Conservation (phyloP, 2,797 vertebrate genomes). For the Pseudochromis fuscus region DNA sequence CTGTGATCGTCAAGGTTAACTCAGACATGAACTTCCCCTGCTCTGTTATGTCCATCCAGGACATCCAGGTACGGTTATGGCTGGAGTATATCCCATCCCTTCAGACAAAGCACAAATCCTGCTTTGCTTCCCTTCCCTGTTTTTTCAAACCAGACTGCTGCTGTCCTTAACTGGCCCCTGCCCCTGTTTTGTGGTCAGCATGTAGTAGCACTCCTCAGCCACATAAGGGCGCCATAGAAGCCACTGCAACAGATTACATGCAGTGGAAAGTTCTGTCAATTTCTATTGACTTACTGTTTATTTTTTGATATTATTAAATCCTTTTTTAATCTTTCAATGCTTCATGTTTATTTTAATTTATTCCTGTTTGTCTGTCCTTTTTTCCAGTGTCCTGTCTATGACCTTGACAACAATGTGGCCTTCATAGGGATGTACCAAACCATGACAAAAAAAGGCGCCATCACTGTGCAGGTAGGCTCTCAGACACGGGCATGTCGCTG, state of each 20-base stretch:
- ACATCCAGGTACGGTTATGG: slow-evolving; percentile 88
- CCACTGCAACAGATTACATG: background rate
- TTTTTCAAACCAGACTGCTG: background rate
- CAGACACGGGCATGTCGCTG: background rate
- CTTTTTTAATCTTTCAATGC: no score
- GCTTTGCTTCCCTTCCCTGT: background rate
- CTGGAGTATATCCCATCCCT: no score
- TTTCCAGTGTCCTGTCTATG: slow-evolving; percentile 94
- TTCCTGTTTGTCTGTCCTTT: background rate
- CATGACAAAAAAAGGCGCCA: slow-evolving; percentile 97
- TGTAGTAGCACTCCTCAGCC: slow-evolving; percentile 27
- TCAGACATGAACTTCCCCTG: slow-evolving; percentile 93
- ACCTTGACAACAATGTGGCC: slow-evolving; percentile 98
- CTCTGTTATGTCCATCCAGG: slow-evolving; percentile 97
- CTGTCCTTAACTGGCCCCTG: slow-evolving; percentile 32
- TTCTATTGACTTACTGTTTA: no score
- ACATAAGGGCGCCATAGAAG: slow-evolving; percentile 15
- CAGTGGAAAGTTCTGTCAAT: background rate
- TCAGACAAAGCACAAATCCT: background rate
- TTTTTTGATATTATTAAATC: no score
- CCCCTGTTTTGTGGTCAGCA: background rate
- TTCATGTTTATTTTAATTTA: background rate
- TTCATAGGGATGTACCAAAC: slow-evolving; percentile 99
- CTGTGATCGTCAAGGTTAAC: slow-evolving; percentile 95
- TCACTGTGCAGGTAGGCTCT: slow-evolving; percentile 94